Base-by-base conservation (phyloP, 1,140 invertebrate genomes). In the Drosophila lacertosa region DNA sequence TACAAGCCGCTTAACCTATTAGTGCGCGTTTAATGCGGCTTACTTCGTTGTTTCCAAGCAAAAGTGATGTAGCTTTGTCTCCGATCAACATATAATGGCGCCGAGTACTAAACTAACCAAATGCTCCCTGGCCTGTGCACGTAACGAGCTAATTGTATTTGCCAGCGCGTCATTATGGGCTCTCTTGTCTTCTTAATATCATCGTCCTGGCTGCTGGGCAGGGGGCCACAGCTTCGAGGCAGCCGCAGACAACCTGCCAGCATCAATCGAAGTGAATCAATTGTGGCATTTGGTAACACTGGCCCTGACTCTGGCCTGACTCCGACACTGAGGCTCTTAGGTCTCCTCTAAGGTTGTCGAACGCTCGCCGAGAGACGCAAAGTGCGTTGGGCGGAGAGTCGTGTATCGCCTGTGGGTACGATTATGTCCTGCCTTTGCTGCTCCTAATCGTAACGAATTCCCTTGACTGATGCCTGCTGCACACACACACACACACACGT, bases 221-320 rank as follows among this genome's bases (percentile, higher is more conserved):
- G 6, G 6, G n/a, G n/a, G n/a, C n/a, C n/a, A n/a, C n/a, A n/a
- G 16, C 54, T 32, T 2, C 18, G 10, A 9, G 35, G 26, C 57
- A 37, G 32, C 9, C 6, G 7, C 26, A 40, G 42, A 9, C 58
- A 18, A 20, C 32, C 58, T 54, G 67, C 63, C 68, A 74, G 80
- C 80, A 77, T 77, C 81, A 84, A 86, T 84, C 81, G 77, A 86
- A 84, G 72, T 77, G 82, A 84, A 86, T 86, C 80, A 86, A 86
- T 86, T 84, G 84, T 78, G 55, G 63, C 72, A 76, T 74, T 74
- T 71, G 74, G 20, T 72, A 72, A 67, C 71, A 51, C 39, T 40
- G 33, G 18, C n/a, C n/a, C n/a, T n/a, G n/a, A n/a, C n/a, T n/a
- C n/a, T n/a, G n/a, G n/a, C n/a, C n/a, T n/a, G n/a, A n/a, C 39